Evolutionary conservation across 2,888 invertebrate species (phyloP), one percentile per base, ranked within the genome.

Genomic region (Eueremaeus valkanovi): DNA sequence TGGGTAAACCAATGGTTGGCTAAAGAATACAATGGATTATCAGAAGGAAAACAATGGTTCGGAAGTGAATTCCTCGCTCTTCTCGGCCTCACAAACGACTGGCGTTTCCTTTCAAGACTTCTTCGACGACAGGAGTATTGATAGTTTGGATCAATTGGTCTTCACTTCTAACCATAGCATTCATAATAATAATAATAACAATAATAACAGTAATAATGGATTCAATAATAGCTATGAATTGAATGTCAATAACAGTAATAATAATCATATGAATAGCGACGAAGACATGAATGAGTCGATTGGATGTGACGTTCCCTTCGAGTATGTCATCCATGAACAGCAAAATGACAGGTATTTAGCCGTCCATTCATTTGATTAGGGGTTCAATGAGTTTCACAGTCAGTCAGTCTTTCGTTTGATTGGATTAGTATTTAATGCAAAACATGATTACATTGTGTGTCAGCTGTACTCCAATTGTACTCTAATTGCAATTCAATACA

Each of bases 21-120:
- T 36, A 11, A 36, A 36, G n/a, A 51, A 21, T n/a, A 21, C 21
- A n/a, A 51, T 51, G 51, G 58, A 66, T 1, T 66, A 33, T 36
- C 66, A 31, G 66, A 66, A 66, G n/a, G 29, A 33, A 66, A 66
- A 66, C 66, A 36, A 31, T 36, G 33, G 21, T 8, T 36, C 36
- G 3, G 36, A 33, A 36, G 66, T 66, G 8, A 33, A 36, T 36
- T 66, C 66, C 9, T 21, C 21, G 5, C 21, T 66, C 21, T 66
- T 66, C n/a, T 33, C 66, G 9, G 3, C 36, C 16, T 21, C 66
- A 13, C 36, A 33, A n/a, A 5, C 36, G 29, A 36, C 66, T 36
- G 36, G n/a, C 1, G 66, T 76, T 18, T 74, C 74, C 3, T 76
- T 76, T 70, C 76, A 73, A 63, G 76, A 76, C 70, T 76, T 70